These are phyloP conservation scores for Maylandia zebra DNA, from an alignment of 2,113 vertebrate species.

Conservation along the genomic window DNA sequence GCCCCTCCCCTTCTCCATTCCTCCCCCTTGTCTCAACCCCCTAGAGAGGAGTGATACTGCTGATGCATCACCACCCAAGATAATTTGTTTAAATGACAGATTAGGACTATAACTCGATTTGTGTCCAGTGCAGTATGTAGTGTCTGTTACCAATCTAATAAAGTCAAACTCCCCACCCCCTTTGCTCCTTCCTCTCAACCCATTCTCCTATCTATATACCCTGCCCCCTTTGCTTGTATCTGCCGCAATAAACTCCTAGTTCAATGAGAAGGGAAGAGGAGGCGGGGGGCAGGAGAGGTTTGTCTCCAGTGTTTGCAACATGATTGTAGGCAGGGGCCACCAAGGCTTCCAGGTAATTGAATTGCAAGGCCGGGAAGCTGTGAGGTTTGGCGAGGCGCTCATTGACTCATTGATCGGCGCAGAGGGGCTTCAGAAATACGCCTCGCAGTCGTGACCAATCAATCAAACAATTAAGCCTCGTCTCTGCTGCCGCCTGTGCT, in stretches of 20 bases:
- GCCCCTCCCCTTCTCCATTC: neutral
- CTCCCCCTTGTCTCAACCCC: constrained; percentile 10
- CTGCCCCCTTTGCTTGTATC: neutral
- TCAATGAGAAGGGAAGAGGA: neutral
- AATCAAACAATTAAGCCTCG: constrained; percentile 73
- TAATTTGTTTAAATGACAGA: constrained; percentile 76
- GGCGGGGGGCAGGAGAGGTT: neutral
- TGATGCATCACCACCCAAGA: constrained; percentile 64
- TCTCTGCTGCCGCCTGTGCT: constrained; percentile 43
- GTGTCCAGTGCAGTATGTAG: constrained; percentile 62
- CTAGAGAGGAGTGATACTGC: constrained; percentile 48
- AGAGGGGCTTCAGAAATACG: constrained; percentile 61
- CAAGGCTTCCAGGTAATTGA: constrained; percentile 59
- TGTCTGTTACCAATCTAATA: constrained; percentile 69
- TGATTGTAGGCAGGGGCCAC: constrained; percentile 43
- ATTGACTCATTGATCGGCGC: constrained; percentile 67
- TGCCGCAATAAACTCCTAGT: constrained; percentile 19
- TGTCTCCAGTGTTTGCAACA: constrained; percentile 50
- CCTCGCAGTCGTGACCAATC: constrained; percentile 60
- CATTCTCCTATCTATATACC: neutral
- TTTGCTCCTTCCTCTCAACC: constrained; percentile 1
- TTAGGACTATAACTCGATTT: constrained; percentile 67
- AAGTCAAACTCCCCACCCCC: constrained; percentile 12
- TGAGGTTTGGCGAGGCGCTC: constrained; percentile 53
- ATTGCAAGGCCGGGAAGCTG: constrained; percentile 48